A percentile compares a stretch with the other conserved stretches of the same genome.
These are phyloP conservation scores for Bombus sibiricus DNA, from an alignment of 1,140 invertebrate species.

Conservation along the genomic window DNA sequence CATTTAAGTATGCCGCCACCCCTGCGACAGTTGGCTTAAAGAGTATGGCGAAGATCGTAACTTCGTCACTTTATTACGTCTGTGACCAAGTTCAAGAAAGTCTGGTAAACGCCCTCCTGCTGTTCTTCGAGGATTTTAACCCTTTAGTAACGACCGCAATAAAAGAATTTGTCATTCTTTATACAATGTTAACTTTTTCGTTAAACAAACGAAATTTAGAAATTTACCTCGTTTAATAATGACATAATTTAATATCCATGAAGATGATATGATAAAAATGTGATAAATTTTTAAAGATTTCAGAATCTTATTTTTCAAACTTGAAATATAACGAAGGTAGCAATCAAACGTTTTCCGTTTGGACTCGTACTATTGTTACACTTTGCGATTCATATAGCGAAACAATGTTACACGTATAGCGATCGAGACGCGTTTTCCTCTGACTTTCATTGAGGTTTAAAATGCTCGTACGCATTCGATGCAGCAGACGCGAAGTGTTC, in stretches of 20 bases:
- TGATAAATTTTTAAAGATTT: no score
- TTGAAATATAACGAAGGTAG: not conserved
- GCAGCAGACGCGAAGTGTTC: not conserved
- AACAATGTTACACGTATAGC: not conserved
- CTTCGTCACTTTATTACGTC: not conserved
- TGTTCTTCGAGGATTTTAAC: not conserved
- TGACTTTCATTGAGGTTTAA: not conserved
- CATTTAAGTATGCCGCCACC: not conserved
- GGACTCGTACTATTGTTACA: not conserved
- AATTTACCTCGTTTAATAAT: rapidly evolving
- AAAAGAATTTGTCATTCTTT: not conserved
- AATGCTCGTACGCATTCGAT: not conserved
- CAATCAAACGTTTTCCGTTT: no score
- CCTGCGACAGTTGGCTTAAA: not conserved
- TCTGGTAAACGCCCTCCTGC: not conserved
- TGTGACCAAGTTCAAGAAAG: not conserved
- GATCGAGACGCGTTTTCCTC: not conserved
- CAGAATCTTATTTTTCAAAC: not conserved
- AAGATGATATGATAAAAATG: no score
- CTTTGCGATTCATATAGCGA: not conserved
- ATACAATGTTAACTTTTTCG: no score
- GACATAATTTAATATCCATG: no score
- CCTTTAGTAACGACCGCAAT: not conserved
- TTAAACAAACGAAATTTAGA: not conserved
- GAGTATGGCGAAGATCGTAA: not conserved